Conservation (phyloP, 2,113 vertebrate genomes). For the Hiodon alosoides region DNA sequence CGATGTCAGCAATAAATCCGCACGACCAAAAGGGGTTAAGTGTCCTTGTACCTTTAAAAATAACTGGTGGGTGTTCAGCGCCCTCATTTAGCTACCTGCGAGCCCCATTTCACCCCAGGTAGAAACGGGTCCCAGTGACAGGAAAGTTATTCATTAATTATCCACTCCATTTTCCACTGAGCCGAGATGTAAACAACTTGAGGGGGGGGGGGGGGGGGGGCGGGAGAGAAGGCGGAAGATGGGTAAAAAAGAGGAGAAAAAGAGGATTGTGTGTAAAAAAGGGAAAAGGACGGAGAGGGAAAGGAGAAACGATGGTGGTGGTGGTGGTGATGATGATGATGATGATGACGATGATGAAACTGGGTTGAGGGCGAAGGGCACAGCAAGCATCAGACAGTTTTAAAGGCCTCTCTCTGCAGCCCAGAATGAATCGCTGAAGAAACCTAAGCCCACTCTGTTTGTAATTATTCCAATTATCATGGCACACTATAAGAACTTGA, state of each 20-base stretch:
- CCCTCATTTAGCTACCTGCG: constrained; percentile 63
- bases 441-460: constrained; percentile 78
- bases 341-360: neutral
- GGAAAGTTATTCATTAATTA: constrained; percentile 77
- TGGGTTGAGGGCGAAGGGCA: constrained; percentile 8
- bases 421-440: constrained; percentile 60
- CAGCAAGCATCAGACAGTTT: constrained; percentile 41
- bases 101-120: constrained; percentile 49
- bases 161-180: constrained; percentile 66
- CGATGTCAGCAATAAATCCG: neutral
- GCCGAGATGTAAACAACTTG: constrained; percentile 65
- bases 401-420: constrained; percentile 56
- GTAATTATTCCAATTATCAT: constrained; percentile 99
- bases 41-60: constrained; percentile 36
- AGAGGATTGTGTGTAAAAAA: neutral
- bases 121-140: constrained; percentile 53
- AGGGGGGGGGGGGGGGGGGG: constrained; percentile 22
- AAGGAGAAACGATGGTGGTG: no score
- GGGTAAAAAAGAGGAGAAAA: constrained; percentile 19
- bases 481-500: constrained; percentile 99
- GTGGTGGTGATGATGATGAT: constrained; percentile 1
- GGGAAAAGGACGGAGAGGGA: constrained; percentile 9
- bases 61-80: constrained; percentile 42
- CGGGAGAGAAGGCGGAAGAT: constrained; percentile 40
- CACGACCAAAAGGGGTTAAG: constrained; percentile 7